These are phyloP conservation scores for Tetrao urogallus DNA, from an alignment of 2,113 vertebrate genomes.

Conservation along the genomic window DNA sequence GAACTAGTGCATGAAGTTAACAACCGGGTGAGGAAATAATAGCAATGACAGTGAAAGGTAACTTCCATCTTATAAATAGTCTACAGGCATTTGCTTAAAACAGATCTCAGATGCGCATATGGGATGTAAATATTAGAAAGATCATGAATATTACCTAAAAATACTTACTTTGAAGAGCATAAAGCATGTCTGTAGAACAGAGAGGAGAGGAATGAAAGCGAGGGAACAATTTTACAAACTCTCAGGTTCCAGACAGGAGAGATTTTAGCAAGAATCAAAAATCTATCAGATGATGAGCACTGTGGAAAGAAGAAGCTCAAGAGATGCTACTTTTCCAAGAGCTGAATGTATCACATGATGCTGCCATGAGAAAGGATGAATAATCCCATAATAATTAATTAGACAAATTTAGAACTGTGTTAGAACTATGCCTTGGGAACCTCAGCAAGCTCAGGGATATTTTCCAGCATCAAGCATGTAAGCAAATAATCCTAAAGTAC, in stretches of 20 bases:
- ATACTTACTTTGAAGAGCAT: not conserved
- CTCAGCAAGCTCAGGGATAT: not conserved
- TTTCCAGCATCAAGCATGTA: not conserved
- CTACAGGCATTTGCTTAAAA: not conserved
- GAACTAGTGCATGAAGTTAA: not conserved
- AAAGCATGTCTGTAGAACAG: not conserved
- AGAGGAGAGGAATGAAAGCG: not conserved
- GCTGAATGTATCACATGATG: not conserved
- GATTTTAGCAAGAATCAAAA: not conserved
- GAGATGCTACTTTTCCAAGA: not conserved
- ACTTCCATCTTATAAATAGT: not conserved
- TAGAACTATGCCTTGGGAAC: not conserved
- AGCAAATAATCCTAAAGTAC: not conserved
- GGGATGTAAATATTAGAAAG: not conserved
- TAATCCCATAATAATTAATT: not conserved
- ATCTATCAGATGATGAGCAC: not conserved
- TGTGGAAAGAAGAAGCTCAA: not conserved
- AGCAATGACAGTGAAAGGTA: not conserved
- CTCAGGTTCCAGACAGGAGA: not conserved
- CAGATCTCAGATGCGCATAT: not conserved
- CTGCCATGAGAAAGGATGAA: not conserved
- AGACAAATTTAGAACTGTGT: not conserved
- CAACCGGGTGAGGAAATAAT: not conserved
- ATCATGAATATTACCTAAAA: not conserved
- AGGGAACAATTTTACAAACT: not conserved